These are phyloP conservation scores for Dolichomitus sp. DNA, from an alignment of 2,888 invertebrate species.

Conservation along the genomic window DNA sequence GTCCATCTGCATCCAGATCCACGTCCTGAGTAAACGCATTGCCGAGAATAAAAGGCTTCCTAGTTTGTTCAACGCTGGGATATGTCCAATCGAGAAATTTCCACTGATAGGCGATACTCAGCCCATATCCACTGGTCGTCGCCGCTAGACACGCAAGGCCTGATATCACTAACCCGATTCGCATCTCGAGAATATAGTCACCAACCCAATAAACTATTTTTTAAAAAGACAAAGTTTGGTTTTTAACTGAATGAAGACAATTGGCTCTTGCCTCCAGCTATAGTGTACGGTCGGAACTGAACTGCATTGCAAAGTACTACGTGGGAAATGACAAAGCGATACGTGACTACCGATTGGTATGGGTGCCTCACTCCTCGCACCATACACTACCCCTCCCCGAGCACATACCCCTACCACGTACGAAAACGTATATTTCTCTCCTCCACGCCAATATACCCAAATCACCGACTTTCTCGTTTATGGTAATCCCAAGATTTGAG, in stretches of 20 bases:
- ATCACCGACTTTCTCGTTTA: constrained; percentile 75
- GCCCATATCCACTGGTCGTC: constrained; percentile 61
- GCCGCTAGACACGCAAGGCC: constrained; percentile 54
- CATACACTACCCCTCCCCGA: constrained; percentile 66
- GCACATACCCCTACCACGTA: constrained; percentile 33
- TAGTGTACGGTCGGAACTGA: constrained; percentile 70
- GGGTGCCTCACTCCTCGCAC: constrained; percentile 59
- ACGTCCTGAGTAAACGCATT: constrained; percentile 84
- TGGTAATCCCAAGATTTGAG: constrained; percentile 75
- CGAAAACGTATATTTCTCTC: constrained; percentile 38
- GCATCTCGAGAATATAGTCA: constrained; percentile 40
- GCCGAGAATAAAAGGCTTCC: constrained; percentile 80
- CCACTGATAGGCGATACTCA: constrained; percentile 81
- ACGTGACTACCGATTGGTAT: constrained; percentile 22
- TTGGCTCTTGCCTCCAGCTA: constrained; percentile 60
- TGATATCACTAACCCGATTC: constrained; percentile 25
- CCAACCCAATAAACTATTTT: neutral
- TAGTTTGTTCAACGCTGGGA: constrained; percentile 77
- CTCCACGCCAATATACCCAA: constrained; percentile 51
- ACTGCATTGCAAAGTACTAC: constrained; percentile 71
- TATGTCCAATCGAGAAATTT: constrained; percentile 82
- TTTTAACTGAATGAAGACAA: constrained; percentile 16
- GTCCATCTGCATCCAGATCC: constrained; percentile 80
- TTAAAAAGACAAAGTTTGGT: neutral
- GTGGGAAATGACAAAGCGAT: constrained; percentile 71